Evolutionary conservation across 2,113 vertebrate species (phyloP), one percentile per base, ranked within the genome.

Genomic region (Saimiri boliviensis): DNA sequence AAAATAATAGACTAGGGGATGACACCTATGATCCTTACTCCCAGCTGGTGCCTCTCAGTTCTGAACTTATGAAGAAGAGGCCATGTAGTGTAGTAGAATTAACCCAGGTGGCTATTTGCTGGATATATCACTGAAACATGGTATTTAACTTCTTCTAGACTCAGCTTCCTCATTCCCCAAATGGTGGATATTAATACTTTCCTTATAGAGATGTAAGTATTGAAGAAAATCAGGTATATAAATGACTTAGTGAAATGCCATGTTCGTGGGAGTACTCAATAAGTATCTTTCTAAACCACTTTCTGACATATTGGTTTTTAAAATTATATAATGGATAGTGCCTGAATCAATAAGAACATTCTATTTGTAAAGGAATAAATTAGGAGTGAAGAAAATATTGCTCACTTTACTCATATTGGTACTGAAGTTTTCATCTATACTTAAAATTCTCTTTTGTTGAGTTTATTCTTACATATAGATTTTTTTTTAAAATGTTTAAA

Each of bases 361-460:
- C 42, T 84, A 5, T 86, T 91, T 80, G 30, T 79, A 82, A 94
- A 56, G 70, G 23, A 89, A 70, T 42, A 68, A 71, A 21, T 79
- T 81, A 80, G 54, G 27, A 79, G 45, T 92, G 58, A 86, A 96
- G 91, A 86, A 95, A 86, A 82, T 81, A 83, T 76, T 76, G 54
- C 40, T 82, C 56, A 49, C 52, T 94, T 71, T 54, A 89, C 35
- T 82, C 68, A 85, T 68, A 84, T 32, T 63, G 25, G n/a, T 54
- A 79, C 56, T 91, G 40, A 27, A 86, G 42, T 93, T 93, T 95
- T 7, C 17, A 80, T 87, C 45, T 84, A 7, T 94, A 85, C n/a
- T 86, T 94, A 85, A 82, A 80, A 56, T 80, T 82, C 47, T 94
- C 45, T 35, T 80, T 80, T 93, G 60, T 66, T 74, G 32, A 73